Evolutionary conservation across 2,888 invertebrate genomes (phyloP), one percentile per base, ranked within the genome.

Genomic region (Synergus laeviventris): DNA sequence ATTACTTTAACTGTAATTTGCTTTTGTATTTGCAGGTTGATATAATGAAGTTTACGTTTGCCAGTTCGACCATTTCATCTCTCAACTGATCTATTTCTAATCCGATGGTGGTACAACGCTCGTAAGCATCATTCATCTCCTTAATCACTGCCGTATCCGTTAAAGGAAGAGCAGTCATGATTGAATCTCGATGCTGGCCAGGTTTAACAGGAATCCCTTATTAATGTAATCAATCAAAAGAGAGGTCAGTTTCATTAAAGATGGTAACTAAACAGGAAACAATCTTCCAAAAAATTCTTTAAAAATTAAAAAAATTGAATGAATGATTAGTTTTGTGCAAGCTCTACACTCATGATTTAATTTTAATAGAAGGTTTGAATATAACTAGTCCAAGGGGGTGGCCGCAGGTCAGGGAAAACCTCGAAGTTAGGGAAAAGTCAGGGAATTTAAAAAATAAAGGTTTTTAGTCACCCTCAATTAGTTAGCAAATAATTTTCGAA

Each of bases 121-220:
- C 85, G 82, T 92, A 92, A n/a, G 92, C 91, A 61, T 91, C 91
- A 81, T 91, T 91, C 16, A 92, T 86, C 84, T 92, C 91, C 62
- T 84, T 86, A 21, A 92, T 79, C 0, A 92, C 87, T 66, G 81
- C 81, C 18, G 82, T 77, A 74, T 87, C 85, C n/a, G 82, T 81
- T 18, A 86, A 54, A 14, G 85, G 86, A 54, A 84, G 75, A 42
- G 76, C 74, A 49, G n/a, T 70, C 49, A 70, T 70, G 45, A 49
- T 70, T 70, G 70, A 70, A 70, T 70, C 49, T 49, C 70, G 70
- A n/a, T 36, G 16, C 9, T 49, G 1, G 1, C 70, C 70, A 16
- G 70, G 31, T 5, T 49, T 49, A n/a, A 70, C 24, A 31, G 70
- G 45, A 70, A n/a, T 70, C n/a, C 70, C 70, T 70, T 45, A 11